Base-by-base conservation (phyloP, 2,888 invertebrate species). In the Meta bourneti region DNA sequence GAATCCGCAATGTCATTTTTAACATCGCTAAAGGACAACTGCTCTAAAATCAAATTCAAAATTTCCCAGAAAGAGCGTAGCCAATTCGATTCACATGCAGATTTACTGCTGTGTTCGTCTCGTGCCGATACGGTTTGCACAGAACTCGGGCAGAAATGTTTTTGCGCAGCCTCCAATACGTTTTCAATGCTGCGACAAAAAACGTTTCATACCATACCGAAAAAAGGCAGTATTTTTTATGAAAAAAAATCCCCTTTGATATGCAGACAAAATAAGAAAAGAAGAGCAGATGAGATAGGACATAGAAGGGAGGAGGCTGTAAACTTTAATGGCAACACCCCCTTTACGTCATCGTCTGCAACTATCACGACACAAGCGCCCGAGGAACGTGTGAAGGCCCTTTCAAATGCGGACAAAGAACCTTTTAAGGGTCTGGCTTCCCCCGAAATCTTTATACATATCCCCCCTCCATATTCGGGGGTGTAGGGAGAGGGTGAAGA, bases 401-500 rank as follows among this genome's bases (percentile, higher is more conserved):
- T 90, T 90, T 90, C 74, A 90, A 85, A 80, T 49, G 48, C 69
- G 90, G 85, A 90, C 90, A 90, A 90, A 90, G 90, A 90, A 90
- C 90, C 90, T 90, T 90, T 90, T 90, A 85, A 85, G 85, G 90
- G 74, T 77, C 85, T 90, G 75, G 75, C 54, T 79, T 70, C 61
- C 52, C 79, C 81, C 51, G 51, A 84, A 84, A 90, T 90, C 90
- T 90, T 85, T 80, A 80, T 90, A 90, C 90, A 90, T 90, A 90
- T 90, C 85, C 85, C 61, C 72, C 74, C 74, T 77, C 70, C 48
- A 61, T 20, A 20, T 48, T 83, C 13, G 34, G 79, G 79, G 87
- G 52, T 54, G 84, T 84, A 34, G 61, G 48, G 75, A 70, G 84
- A 34, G 54, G 72, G 75, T 16, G 7, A 34, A 51, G 51, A 52